Percentiles rank a stretch among this genome's conserved stretches.
phyloP scores from a whole-genome alignment of 2,888 invertebrate species.

The Heliconius cydno region DNA sequence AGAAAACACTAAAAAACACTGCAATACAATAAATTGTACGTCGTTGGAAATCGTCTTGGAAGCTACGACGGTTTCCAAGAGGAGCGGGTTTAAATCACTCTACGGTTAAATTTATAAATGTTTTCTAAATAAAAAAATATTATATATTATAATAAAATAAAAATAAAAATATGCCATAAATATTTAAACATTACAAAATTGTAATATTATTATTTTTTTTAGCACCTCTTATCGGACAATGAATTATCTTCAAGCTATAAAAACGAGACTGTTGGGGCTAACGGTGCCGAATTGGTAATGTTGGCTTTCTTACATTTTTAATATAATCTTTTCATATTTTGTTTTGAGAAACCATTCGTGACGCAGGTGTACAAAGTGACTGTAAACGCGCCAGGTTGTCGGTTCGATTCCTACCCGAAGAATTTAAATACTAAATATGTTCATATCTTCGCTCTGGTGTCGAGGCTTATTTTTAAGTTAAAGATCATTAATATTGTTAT shows the following conservation, averaged over 20 bases:
- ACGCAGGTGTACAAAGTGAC: no score
- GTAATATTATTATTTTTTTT: background rate
- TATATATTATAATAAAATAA: no score
- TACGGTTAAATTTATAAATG: no score
- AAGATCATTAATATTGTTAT: background rate
- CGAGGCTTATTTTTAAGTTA: no score
- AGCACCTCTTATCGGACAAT: constrained; percentile 6
- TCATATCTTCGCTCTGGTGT: background rate
- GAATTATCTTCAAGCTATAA: background rate
- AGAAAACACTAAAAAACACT: no score
- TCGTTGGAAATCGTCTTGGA: no score
- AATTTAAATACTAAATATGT: background rate
- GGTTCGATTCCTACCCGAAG: no score
- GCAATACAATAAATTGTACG: no score
- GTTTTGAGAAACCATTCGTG: background rate
- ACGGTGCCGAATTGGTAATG: background rate
- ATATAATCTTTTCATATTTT: background rate
- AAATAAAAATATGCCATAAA: background rate
- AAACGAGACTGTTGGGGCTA: constrained; percentile 1
- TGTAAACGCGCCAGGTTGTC: no score
- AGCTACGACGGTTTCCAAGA: no score
- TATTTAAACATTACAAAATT: background rate
- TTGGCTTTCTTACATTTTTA: background rate
- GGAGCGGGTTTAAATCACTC: no score
- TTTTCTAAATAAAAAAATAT: no score